Base-by-base conservation (phyloP, 2,113 vertebrate species). In the Onychorhynchus coronatus region DNA sequence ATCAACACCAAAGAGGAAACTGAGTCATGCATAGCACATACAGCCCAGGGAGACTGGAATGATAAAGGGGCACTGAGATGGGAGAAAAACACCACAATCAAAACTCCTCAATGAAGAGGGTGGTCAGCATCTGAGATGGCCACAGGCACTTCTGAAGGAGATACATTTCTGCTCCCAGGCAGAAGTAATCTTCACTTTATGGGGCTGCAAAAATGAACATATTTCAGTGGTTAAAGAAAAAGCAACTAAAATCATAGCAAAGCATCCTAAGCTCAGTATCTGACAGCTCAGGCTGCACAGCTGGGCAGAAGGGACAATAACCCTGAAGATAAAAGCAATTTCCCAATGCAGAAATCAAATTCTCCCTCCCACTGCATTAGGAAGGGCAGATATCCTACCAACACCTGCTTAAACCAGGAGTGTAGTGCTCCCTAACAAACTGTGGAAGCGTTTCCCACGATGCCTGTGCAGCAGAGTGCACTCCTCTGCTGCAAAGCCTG, bases 1-100 rank as follows among this genome's bases (percentile, higher is more conserved):
- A 84, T 89, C 77, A 89, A 37, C 71, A 88, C 37, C 58, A 72
- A 89, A 88, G 66, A 85, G 39, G n/a, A 85, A 93, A 93, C 59
- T 80, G 67, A 93, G 79, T 74, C 30, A 73, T 6, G 44, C n/a
- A 68, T 21, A 10, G 42, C 52, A 91, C 12, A 53, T 2, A 89
- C 37, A 81, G 53, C 67, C 5, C 37, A 87, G 46, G 67, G n/a
- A 88, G 44, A 82, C 10, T 39, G 23, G 59, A 76, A 68, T 12
- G 22, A 37, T 41, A 91, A 78, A 72, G 50, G 19, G n/a, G 5
- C 21, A 70, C 23, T 6, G n/a, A 91, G 74, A 87, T 35, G 12
- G 42, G 20, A 87, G 44, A 85, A 73, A 85, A 87, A 13, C 15
- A 44, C 2, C 35, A 68, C 50, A 73, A 35, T 19, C 22, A 50